phyloP scores from a whole-genome alignment of 1,140 invertebrate genomes.

The Ephestia elutella region DNA sequence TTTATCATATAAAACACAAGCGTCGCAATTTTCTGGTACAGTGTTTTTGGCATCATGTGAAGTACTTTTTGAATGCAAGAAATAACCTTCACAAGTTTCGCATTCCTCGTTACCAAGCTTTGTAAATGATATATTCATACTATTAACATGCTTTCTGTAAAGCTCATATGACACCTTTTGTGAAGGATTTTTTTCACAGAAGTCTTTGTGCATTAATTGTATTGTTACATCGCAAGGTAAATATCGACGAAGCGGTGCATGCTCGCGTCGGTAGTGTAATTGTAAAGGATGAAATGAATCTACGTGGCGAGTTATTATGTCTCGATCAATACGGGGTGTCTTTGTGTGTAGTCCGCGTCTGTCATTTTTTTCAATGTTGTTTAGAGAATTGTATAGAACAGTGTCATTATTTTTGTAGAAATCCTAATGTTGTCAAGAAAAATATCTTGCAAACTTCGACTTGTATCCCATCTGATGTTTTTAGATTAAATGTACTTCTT shows the following conservation, averaged over 20 bases:
- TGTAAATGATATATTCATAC: conserved; percentile 30
- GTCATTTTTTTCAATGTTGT: no score
- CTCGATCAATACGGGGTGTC: no score
- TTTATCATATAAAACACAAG: neutral
- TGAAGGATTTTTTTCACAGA: conserved; percentile 26
- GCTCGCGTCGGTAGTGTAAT: conserved; percentile 43
- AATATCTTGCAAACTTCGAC: no score
- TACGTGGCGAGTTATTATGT: no score
- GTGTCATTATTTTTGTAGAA: no score
- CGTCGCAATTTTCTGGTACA: neutral
- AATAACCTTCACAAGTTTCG: conserved; percentile 31
- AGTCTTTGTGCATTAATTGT: conserved; percentile 34
- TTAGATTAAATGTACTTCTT: no score
- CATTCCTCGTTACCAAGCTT: conserved; percentile 41
- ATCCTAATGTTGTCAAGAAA: no score
- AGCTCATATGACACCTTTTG: conserved; percentile 17
- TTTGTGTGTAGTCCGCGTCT: no score
- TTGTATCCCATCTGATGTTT: no score
- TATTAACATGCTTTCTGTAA: conserved; percentile 12
- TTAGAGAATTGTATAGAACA: no score
- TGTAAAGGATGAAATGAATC: no score
- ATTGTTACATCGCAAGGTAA: conserved; percentile 36
- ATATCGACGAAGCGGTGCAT: conserved; percentile 37
- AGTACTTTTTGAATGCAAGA: conserved; percentile 21
- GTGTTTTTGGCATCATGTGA: neutral